Evolutionary conservation across 2,113 vertebrate genomes (phyloP).

Genomic region (Etheostoma spectabile): DNA sequence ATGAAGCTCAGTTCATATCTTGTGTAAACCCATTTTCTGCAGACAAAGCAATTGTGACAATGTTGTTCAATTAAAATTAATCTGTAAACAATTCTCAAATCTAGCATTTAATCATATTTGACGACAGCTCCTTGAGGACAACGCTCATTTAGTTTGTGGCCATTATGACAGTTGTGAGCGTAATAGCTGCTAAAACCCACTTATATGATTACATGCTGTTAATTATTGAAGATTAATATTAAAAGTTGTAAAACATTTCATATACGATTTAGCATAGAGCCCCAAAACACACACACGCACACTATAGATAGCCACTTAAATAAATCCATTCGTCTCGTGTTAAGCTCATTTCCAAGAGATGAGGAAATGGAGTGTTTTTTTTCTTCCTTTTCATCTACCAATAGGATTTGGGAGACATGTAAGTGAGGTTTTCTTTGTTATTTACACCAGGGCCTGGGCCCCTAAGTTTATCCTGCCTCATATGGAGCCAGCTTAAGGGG

Average conservation of each 20-base stretch:
- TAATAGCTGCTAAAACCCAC: conserved; percentile 35
- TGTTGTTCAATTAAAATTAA: conserved; percentile 27
- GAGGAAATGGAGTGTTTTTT: conserved; percentile 79
- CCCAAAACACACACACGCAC: conserved; percentile 51
- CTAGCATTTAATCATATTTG: conserved; percentile 24
- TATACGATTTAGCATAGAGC: conserved; percentile 14
- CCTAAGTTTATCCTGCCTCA: conserved; percentile 86
- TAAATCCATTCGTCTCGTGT: conserved; percentile 78
- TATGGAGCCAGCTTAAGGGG: conserved; percentile 85
- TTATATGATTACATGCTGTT: conserved; percentile 35
- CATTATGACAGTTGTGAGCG: not conserved
- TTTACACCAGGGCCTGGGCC: conserved; percentile 80
- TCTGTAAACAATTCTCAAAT: conserved; percentile 42
- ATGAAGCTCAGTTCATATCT: not conserved
- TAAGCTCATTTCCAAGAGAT: conserved; percentile 80
- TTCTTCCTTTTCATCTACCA: conserved; percentile 73
- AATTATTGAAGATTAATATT: conserved; percentile 16
- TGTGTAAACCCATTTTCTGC: not conserved
- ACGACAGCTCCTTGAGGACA: conserved; percentile 25
- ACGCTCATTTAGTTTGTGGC: conserved; percentile 27
- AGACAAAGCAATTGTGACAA: conserved; percentile 19
- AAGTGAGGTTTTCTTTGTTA: conserved; percentile 84
- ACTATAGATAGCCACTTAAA: conserved; percentile 65
- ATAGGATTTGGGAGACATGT: conserved; percentile 85
- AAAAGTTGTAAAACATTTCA: conserved; percentile 30